A percentile compares a stretch with the other conserved stretches of the same genome.
Conservation (phyloP, 37 sponge, comb jelly and placozoan genomes). For the Dysidea cf. avara region DNA sequence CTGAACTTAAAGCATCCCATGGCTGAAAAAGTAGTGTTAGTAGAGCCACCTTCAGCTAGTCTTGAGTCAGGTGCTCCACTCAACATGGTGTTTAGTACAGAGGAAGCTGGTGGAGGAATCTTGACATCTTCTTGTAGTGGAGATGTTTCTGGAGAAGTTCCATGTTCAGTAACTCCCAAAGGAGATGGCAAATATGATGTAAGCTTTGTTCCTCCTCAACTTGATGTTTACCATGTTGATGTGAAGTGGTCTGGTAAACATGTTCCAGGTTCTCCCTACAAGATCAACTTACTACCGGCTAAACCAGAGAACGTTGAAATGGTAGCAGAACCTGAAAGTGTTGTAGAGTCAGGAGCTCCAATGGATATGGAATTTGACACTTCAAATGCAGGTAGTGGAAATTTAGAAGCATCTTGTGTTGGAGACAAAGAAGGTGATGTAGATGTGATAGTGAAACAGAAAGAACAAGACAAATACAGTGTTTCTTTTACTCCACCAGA, state of each 20-base stretch:
- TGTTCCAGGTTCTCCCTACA: slow-evolving; percentile 66
- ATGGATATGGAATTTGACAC: slow-evolving; percentile 50
- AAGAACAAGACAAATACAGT: slow-evolving; percentile 34
- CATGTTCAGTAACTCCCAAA: slow-evolving; percentile 18
- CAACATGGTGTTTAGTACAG: slow-evolving; percentile 33
- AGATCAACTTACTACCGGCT: slow-evolving; percentile 30
- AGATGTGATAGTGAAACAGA: slow-evolving; percentile 54
- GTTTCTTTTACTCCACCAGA: slow-evolving; percentile 41
- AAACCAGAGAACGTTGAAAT: slow-evolving; percentile 41
- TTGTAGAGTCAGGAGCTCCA: slow-evolving; percentile 37
- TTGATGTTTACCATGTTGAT: slow-evolving; percentile 47
- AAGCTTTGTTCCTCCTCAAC: slow-evolving; percentile 16
- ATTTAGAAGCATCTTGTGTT: slow-evolving; percentile 44
- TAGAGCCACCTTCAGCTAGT: slow-evolving; percentile 40
- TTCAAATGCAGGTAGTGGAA: slow-evolving; percentile 51
- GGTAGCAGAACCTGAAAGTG: slow-evolving; percentile 53
- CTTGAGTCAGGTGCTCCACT: slow-evolving; percentile 18
- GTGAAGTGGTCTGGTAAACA: slow-evolving; percentile 41
- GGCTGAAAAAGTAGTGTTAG: slow-evolving; percentile 41
- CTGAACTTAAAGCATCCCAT: slow-evolving; percentile 49
- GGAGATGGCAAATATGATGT: slow-evolving; percentile 35
- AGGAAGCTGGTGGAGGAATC: slow-evolving; percentile 55
- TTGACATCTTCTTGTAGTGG: slow-evolving; percentile 37
- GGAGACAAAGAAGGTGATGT: slow-evolving; percentile 60
- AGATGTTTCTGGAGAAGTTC: slow-evolving; percentile 16